These are phyloP conservation scores for Acrocephalus arundinaceus DNA, from an alignment of 2,113 vertebrate species.

Conservation along the genomic window DNA sequence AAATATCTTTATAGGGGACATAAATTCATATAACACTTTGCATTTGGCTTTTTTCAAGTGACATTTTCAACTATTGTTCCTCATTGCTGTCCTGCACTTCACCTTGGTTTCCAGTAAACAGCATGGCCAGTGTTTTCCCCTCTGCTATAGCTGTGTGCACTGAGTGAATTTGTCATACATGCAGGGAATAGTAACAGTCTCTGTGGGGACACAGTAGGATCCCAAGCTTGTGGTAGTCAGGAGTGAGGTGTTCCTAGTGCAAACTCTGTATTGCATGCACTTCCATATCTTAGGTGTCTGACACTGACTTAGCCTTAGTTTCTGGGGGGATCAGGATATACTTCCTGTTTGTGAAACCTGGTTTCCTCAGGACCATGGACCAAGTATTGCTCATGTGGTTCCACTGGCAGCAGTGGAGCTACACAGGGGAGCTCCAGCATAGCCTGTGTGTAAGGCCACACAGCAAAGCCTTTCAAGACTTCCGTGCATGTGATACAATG, in stretches of 20 bases:
- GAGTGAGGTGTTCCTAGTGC: not conserved
- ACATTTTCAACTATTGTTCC: not conserved
- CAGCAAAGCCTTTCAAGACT: not conserved
- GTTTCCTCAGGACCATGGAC: not conserved
- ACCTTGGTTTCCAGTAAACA: not conserved
- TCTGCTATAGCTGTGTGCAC: too few relatives aligned
- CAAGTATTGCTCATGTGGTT: not conserved
- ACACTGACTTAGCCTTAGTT: not conserved
- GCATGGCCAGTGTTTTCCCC: not conserved
- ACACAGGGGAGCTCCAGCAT: rapidly evolving
- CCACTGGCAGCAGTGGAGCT: not conserved
- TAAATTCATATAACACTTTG: not conserved
- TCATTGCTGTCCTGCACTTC: not conserved
- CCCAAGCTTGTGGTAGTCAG: not conserved
- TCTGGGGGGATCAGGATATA: not conserved
- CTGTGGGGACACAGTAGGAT: too few relatives aligned
- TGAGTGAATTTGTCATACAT: rapidly evolving
- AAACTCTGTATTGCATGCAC: not conserved
- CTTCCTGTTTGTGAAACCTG: not conserved
- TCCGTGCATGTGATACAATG: not conserved
- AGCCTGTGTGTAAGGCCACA: not conserved
- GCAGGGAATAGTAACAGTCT: not conserved
- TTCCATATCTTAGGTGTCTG: rapidly evolving
- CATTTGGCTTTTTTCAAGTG: not conserved
- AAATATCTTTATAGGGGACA: not conserved